phyloP scores from a whole-genome alignment of 2,888 invertebrate genomes.

The Gasteruption jaculator region DNA sequence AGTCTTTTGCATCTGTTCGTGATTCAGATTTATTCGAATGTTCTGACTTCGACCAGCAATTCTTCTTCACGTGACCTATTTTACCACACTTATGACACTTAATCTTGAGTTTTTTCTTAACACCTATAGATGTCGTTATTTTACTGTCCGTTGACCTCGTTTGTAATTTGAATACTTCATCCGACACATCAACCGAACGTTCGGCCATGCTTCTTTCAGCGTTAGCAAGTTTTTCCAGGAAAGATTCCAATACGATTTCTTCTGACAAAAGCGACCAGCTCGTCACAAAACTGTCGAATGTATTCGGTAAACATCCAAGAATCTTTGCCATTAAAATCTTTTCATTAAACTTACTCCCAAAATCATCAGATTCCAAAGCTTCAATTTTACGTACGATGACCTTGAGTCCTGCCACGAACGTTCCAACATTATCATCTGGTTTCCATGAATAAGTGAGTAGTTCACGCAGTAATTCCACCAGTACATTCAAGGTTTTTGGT shows the following conservation, averaged over 20 bases:
- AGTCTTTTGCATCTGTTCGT: constrained; percentile 1
- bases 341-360: constrained; percentile 15
- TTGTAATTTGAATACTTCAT: constrained; percentile 9
- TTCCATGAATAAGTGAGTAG: constrained; percentile 9
- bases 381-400: constrained; percentile 11
- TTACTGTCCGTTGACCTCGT: constrained; percentile 1
- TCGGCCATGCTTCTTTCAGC: constrained; percentile 12
- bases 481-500: constrained; percentile 12
- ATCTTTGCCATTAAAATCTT: constrained; percentile 20
- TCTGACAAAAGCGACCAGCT: constrained; percentile 19
- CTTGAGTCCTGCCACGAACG: constrained; percentile 13
- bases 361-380: constrained; percentile 16
- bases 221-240: constrained; percentile 15
- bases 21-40: background rate
- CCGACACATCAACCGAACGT: constrained; percentile 2
- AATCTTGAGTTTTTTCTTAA: constrained; percentile 7
- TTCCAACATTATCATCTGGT: constrained; percentile 11
- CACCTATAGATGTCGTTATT: background rate
- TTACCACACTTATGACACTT: constrained; percentile 14
- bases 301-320: constrained; percentile 14
- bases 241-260: constrained; percentile 9
- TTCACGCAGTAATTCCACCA: constrained; percentile 6
- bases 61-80: constrained; percentile 4
- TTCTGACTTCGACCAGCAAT: constrained; percentile 7
- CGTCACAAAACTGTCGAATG: constrained; percentile 14